phyloP scores from a whole-genome alignment of 2,797 vertebrate genomes.

The Gephyroberyx darwinii region DNA sequence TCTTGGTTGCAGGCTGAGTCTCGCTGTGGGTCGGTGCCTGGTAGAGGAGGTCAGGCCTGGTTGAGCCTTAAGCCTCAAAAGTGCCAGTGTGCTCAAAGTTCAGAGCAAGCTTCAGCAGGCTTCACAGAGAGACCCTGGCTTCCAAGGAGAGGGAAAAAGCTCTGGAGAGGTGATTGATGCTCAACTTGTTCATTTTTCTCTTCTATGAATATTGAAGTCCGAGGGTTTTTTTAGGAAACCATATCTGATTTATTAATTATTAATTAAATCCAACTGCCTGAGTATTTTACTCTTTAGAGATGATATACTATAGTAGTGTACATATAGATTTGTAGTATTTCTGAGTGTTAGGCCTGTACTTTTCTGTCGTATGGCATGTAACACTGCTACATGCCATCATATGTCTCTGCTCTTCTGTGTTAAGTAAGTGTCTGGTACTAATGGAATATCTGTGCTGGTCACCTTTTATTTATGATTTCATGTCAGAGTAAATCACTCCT shows the following conservation, averaged over 20 bases:
- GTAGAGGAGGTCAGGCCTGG: constrained; percentile 25
- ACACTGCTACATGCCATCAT: not conserved
- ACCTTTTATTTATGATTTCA: constrained; percentile 10
- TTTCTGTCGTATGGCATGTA: no score
- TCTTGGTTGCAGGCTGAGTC: not conserved
- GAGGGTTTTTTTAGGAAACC: no score
- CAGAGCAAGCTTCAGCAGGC: not conserved
- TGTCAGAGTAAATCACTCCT: constrained; percentile 18
- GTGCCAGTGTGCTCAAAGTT: constrained; percentile 39
- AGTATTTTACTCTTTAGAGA: no score
- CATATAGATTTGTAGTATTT: no score
- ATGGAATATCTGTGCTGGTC: not conserved
- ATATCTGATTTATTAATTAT: no score
- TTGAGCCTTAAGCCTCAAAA: constrained; percentile 26
- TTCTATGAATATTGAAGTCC: no score
- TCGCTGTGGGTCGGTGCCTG: constrained; percentile 16
- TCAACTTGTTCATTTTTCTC: no score
- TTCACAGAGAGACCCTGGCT: not conserved
- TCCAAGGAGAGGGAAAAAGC: constrained; percentile 6
- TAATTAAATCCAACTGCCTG: no score
- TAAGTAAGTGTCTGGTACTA: not conserved
- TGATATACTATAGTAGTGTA: no score
- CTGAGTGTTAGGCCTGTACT: no score
- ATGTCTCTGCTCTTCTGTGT: not conserved
- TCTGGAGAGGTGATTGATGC: no score